These are phyloP conservation scores for Platycnemis pennipes DNA, from an alignment of 2,888 invertebrate genomes.

Conservation along the genomic window DNA sequence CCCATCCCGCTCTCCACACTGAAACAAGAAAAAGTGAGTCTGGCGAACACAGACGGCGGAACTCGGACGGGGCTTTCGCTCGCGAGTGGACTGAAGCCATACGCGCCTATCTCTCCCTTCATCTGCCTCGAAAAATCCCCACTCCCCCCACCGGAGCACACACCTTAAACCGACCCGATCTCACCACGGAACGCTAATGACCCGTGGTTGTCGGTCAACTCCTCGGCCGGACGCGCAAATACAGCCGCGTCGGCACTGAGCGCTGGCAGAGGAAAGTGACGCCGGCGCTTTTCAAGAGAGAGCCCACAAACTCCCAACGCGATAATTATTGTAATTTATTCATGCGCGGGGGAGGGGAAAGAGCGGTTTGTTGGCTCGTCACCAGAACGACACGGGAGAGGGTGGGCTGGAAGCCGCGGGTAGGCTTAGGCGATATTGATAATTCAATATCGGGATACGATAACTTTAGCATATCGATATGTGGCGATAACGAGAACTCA, in stretches of 20 bases:
- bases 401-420: neutral
- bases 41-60: too few species aligned
- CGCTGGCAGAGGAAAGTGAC: neutral
- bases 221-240: slow-evolving; percentile 1
- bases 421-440: too few species aligned
- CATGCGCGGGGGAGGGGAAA: neutral
- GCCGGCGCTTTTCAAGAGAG: neutral
- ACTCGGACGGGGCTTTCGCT: neutral
- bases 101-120: neutral
- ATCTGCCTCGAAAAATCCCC: neutral
- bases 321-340: slow-evolving; percentile 16
- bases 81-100: neutral
- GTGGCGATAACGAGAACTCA: too few species aligned
- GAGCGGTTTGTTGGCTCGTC: neutral
- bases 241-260: neutral
- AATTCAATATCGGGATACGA: too few species aligned
- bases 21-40: too few species aligned
- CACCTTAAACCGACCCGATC: neutral
- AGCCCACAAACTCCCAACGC: neutral
- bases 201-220: neutral
- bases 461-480: too few species aligned
- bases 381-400: neutral
- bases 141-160: neutral
- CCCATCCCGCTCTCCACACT: too few species aligned
- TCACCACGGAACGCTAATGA: neutral